Conservation (phyloP, 1,140 invertebrate genomes). For the Solenopsis invicta region DNA sequence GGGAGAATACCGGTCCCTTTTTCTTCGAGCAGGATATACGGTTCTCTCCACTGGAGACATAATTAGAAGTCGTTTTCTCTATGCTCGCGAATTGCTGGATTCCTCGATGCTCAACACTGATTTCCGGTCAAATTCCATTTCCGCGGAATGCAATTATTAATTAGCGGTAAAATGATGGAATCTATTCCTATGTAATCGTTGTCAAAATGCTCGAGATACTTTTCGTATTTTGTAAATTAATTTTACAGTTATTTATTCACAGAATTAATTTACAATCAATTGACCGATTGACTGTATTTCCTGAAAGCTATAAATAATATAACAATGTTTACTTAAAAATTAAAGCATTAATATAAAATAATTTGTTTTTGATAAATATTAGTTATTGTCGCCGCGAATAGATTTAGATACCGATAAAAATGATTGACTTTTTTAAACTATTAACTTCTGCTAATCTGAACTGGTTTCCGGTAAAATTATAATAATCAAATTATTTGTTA, state of each 20-base stretch:
- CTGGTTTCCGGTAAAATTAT: too few relatives aligned
- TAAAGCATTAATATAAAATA: not conserved
- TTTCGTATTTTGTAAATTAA: not conserved
- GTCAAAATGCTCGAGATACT: not conserved
- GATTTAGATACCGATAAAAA: too few relatives aligned
- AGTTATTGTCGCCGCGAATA: too few relatives aligned
- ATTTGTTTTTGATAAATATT: too few relatives aligned
- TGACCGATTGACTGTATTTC: not conserved
- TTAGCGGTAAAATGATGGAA: constrained; percentile 18
- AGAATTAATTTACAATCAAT: not conserved
- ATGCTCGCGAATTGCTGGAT: not conserved
- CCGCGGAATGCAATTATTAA: constrained; percentile 3
- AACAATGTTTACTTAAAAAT: not conserved
- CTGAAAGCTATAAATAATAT: not conserved
- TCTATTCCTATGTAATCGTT: not conserved
- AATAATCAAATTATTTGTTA: too few relatives aligned
- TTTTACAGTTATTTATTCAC: not conserved
- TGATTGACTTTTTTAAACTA: too few relatives aligned
- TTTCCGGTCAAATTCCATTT: constrained; percentile 18
- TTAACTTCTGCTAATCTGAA: too few relatives aligned
- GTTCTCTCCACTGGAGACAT: constrained; percentile 66
- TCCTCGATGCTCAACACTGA: not conserved
- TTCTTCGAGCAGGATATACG: constrained; percentile 70
- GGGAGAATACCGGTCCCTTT: constrained; percentile 65
- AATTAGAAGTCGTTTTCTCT: constrained; percentile 64